Evolutionary conservation across 2,113 vertebrate genomes (phyloP).

Genomic region (Psammodynastes pulverulentus): DNA sequence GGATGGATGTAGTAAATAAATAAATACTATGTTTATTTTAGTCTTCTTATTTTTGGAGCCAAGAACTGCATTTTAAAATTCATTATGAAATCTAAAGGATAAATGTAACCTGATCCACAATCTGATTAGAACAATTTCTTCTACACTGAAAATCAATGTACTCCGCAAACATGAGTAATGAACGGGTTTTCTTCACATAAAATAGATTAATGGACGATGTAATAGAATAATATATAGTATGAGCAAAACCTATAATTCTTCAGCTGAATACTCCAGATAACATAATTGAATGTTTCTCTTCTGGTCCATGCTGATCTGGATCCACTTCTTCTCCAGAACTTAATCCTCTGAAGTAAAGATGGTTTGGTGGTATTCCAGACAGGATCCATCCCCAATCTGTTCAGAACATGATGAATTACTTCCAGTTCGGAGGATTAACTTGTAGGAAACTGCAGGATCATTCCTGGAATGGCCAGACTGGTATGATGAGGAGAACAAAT

Average conservation of each 20-base stretch:
- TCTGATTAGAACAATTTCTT: not conserved
- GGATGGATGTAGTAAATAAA: not conserved
- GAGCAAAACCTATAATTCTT: not conserved
- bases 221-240: not conserved
- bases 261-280: not conserved
- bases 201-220: not conserved
- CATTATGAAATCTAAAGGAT: not conserved
- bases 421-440: not conserved
- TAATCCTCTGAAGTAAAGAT: not conserved
- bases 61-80: not conserved
- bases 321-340: not conserved
- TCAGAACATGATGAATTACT: not conserved
- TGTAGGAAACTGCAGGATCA: not conserved
- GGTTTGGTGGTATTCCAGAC: not conserved
- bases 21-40: not conserved
- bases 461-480: not conserved
- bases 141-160: not conserved
- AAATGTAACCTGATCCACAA: not conserved
- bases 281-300: not conserved
- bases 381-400: not conserved
- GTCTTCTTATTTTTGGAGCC: not conserved
- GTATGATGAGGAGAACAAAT: not conserved
- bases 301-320: not conserved
- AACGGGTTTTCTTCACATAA: not conserved
- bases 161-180: not conserved